Conservation (phyloP, 2,888 invertebrate genomes). For the Apoderus coryli region DNA sequence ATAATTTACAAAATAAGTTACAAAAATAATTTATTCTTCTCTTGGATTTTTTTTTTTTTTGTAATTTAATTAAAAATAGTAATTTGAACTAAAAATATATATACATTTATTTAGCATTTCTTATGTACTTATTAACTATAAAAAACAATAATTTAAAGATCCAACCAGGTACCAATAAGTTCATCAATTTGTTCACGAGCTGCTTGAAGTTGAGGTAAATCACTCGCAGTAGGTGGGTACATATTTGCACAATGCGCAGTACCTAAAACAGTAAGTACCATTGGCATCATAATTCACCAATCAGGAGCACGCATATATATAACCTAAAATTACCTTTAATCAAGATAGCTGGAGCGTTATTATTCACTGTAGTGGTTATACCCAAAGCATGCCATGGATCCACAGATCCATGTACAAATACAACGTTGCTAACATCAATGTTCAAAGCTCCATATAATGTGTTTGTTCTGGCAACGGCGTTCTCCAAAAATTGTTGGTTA, state of each 20-base stretch:
- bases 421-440: slow-evolving; percentile 54
- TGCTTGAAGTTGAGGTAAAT: slow-evolving; percentile 48
- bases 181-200: slow-evolving; percentile 48
- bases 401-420: slow-evolving; percentile 77
- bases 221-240: slow-evolving; percentile 60
- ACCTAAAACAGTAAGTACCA: slow-evolving; percentile 37
- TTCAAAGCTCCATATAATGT: slow-evolving; percentile 62
- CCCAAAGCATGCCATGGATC: slow-evolving; percentile 84
- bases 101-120: too few relatives aligned
- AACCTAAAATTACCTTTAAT: slow-evolving; percentile 36
- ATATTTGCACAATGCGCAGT: slow-evolving; percentile 93
- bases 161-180: slow-evolving; percentile 2
- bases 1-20: too few relatives aligned
- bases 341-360: slow-evolving; percentile 51
- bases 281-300: not conserved
- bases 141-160: too few relatives aligned
- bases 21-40: too few relatives aligned
- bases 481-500: slow-evolving; percentile 42
- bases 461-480: slow-evolving; percentile 58
- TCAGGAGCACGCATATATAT: too few relatives aligned
- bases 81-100: too few relatives aligned
- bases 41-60: too few relatives aligned
- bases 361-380: slow-evolving; percentile 41
- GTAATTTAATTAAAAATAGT: too few relatives aligned
- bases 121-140: too few relatives aligned